phyloP scores from a whole-genome alignment of 2,888 invertebrate species.

The Sphecodes monilicornis region DNA sequence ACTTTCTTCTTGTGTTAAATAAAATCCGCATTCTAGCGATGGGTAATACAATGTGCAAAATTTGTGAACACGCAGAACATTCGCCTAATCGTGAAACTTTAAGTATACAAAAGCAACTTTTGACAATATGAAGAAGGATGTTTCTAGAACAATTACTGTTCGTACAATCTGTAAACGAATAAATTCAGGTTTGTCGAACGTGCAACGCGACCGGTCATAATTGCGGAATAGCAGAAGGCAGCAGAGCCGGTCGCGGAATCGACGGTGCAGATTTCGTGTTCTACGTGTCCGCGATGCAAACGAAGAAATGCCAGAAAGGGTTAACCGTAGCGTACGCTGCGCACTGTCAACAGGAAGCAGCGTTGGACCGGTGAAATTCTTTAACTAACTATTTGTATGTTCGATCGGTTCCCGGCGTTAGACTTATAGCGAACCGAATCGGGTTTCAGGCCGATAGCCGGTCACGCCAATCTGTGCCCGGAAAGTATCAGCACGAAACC shows the following conservation, averaged over 20 bases:
- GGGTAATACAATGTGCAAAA: too few relatives aligned
- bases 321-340: conserved; percentile 98
- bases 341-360: conserved; percentile 98
- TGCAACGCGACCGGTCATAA: conserved; percentile 95
- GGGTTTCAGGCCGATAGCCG: conserved; percentile 94
- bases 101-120: background rate
- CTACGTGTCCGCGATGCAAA: conserved; percentile 97
- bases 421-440: background rate
- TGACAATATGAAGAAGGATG: background rate
- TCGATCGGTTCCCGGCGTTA: background rate
- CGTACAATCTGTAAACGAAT: background rate
- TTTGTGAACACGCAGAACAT: too few relatives aligned
- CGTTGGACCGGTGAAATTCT: conserved; percentile 90
- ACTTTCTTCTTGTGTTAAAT: too few relatives aligned
- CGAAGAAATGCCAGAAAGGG: conserved; percentile 95
- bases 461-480: conserved; percentile 99
- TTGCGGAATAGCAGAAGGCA: conserved; percentile 87
- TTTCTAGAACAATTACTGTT: background rate
- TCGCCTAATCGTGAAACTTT: background rate
- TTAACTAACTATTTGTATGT: background rate
- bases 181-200: conserved; percentile 91
- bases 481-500: conserved; percentile 95
- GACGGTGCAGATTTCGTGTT: conserved; percentile 96
- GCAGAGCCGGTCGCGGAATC: conserved; percentile 89
- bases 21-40: too few relatives aligned